Evolutionary conservation across 2,113 vertebrate species (phyloP), one percentile per base, ranked within the genome.

Genomic region (Gracilinanus agilis): DNA sequence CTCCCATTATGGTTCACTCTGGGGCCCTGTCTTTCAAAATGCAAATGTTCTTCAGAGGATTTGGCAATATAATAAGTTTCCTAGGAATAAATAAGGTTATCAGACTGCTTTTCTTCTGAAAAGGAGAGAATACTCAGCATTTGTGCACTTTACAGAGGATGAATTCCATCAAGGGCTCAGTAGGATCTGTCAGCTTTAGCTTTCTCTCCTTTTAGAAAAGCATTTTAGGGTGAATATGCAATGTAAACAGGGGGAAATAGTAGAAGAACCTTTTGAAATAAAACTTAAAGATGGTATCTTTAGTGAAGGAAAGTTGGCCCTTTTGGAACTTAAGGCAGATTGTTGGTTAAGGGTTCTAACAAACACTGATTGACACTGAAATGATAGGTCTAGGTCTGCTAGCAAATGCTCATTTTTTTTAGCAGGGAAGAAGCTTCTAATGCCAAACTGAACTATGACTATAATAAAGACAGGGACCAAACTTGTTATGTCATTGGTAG

Each of bases 171-270:
- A 83, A 83, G 67, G 67, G 1, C n/a, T 16, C 67, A 40, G 67
- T 83, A 83, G 67, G 67, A 83, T 83, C 67, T 83, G 67, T 83
- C 67, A 83, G 67, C 67, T 83, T 83, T 83, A 83, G 67, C 67
- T 83, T 83, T 83, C n/a, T 83, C n/a, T 83, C 67, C 19, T 40
- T 34, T 83, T 40, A 83, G 67, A 40, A 83, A 34, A 83, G 67
- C 23, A 83, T 83, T 83, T 83, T n/a, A 83, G 67, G 67, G n/a
- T 83, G 67, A 40, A 83, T 83, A 83, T 40, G 16, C n/a, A 83
- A 40, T 40, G 34, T 40, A 83, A 83, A 83, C 67, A 83, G 16
- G 16, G 58, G 67, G 9, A 83, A 83, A 83, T 8, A 83, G n/a
- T n/a, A 40, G n/a, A 40, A 40, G 16, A 83, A 40, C n/a, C 67